These are phyloP conservation scores for Rhinogobius similis DNA, from an alignment of 2,113 vertebrate genomes.

Conservation along the genomic window DNA sequence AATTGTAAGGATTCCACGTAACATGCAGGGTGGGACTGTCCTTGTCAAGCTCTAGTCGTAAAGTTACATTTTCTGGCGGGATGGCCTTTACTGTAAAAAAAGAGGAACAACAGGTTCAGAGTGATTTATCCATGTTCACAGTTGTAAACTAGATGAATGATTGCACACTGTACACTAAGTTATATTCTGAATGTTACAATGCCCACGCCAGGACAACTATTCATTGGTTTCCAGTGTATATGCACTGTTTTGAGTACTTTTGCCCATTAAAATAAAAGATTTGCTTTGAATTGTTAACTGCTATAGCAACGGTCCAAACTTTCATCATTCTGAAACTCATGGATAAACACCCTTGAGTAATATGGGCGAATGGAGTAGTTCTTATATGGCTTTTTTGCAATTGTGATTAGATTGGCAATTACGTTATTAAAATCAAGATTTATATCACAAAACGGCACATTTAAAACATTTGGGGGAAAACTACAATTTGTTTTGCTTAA, in stretches of 20 bases:
- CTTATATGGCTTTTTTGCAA: neutral
- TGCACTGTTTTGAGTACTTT: too few relatives aligned
- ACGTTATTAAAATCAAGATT: neutral
- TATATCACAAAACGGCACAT: too few relatives aligned
- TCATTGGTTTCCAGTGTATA: neutral
- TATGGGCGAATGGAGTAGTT: neutral
- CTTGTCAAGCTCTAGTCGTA: slow-evolving; percentile 50
- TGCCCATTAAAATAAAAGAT: neutral
- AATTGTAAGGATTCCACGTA: slow-evolving; percentile 77
- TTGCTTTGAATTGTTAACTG: neutral
- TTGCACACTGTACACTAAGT: neutral
- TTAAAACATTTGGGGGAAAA: too few relatives aligned
- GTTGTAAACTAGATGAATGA: neutral
- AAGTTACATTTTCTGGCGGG: slow-evolving; percentile 79
- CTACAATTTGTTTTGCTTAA: too few relatives aligned
- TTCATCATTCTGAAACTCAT: neutral
- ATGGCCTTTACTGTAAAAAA: slow-evolving; percentile 82
- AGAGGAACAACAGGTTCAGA: neutral
- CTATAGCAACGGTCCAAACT: neutral
- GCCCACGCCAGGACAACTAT: neutral
- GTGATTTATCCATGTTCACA: neutral
- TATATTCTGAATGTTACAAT: neutral
- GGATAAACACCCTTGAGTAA: neutral
- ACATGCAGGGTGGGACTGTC: slow-evolving; percentile 50
- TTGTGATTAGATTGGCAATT: neutral